Evolutionary conservation across 2,888 invertebrate species (phyloP).

Genomic region (Hermodice carunculata): DNA sequence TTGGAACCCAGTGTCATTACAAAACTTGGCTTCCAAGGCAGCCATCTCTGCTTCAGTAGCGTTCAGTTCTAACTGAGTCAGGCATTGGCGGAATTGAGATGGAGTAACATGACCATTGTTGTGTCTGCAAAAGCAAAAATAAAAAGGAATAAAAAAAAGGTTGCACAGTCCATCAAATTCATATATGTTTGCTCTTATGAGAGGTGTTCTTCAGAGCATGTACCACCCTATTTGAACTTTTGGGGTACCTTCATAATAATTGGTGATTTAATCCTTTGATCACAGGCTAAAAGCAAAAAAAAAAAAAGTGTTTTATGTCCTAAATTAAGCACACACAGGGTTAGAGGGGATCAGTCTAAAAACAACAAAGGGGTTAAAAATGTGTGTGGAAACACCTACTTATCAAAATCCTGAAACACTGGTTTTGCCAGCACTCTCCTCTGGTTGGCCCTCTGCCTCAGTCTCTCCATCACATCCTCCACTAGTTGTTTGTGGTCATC

Average conservation of each 20-base stretch:
- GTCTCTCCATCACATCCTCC: conserved; percentile 60
- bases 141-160: neutral
- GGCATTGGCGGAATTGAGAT: conserved; percentile 66
- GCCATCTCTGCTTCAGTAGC: conserved; percentile 61
- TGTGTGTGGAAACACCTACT: conserved; percentile 51
- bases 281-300: too few relatives aligned
- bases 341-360: too few relatives aligned
- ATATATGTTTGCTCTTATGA: too few relatives aligned
- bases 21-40: conserved; percentile 65
- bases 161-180: neutral
- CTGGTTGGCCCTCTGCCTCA: conserved; percentile 59
- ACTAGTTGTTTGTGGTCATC: conserved; percentile 59
- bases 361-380: too few relatives aligned
- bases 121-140: conserved; percentile 53
- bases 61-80: conserved; percentile 65
- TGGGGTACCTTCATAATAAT: too few relatives aligned
- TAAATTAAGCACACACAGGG: too few relatives aligned
- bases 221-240: too few relatives aligned
- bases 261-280: too few relatives aligned
- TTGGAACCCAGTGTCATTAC: conserved; percentile 67
- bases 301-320: too few relatives aligned
- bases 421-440: conserved; percentile 65
- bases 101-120: conserved; percentile 68
- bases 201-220: too few relatives aligned
- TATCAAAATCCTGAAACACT: conserved; percentile 69